A percentile compares a stretch with the other conserved stretches of the same genome.
Evolutionary conservation across 1,140 invertebrate species (phyloP).

Genomic region (Drosophila pruinosa): DNA sequence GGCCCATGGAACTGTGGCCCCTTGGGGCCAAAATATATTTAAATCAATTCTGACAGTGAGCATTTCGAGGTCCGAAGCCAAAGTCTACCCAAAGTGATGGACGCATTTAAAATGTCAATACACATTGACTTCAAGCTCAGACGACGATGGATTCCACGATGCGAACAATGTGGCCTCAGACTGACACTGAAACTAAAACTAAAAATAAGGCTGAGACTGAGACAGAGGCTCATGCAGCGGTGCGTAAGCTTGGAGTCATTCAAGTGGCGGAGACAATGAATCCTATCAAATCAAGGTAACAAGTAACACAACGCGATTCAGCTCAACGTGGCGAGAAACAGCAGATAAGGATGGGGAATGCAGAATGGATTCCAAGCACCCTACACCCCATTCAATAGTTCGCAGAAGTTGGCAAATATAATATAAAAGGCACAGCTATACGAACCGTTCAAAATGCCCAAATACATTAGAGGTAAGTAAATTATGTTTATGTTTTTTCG

Average conservation of each 20-base stretch:
- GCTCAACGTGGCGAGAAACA: slow-evolving; percentile 26
- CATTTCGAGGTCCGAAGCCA: slow-evolving; percentile 14
- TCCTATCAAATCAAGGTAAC: slow-evolving; percentile 75
- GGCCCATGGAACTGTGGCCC: slow-evolving; percentile 38
- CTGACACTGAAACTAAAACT: slow-evolving; percentile 5
- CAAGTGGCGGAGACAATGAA: slow-evolving; percentile 77
- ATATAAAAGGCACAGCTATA: slow-evolving; percentile 7
- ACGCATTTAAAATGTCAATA: slow-evolving; percentile 82
- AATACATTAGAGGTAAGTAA: slow-evolving; percentile 76
- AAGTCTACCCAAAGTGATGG: slow-evolving; percentile 66
- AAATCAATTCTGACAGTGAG: slow-evolving; percentile 78
- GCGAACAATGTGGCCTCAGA: slow-evolving; percentile 22
- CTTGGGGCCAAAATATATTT: slow-evolving; percentile 77
- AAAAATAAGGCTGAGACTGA: not conserved
- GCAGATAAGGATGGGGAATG: slow-evolving; percentile 14
- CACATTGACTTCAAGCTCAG: slow-evolving; percentile 62
- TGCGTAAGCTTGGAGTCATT: slow-evolving; percentile 67
- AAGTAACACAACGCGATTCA: slow-evolving; percentile 34
- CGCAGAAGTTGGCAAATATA: not conserved
- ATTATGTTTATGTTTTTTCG: slow-evolving; percentile 56
- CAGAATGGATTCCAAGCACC: not conserved
- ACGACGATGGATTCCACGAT: slow-evolving; percentile 17
- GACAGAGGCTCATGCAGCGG: slow-evolving; percentile 2
- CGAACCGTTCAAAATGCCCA: slow-evolving; percentile 59
- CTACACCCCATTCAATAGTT: no score